Evolutionary conservation across 92 coral and sea anemone species (phyloP).

Genomic region (Paragorgia papillata): DNA sequence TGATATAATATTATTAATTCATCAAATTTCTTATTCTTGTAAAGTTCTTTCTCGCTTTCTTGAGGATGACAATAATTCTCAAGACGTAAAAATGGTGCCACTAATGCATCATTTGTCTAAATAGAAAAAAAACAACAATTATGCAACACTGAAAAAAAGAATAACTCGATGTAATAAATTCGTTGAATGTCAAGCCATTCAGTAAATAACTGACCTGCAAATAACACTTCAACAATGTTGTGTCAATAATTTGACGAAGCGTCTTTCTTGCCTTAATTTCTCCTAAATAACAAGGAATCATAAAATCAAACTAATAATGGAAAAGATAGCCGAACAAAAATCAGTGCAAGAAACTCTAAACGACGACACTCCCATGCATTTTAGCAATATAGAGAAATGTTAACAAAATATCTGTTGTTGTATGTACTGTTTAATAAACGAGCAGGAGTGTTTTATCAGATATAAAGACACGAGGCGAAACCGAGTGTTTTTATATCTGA

Average conservation of each 20-base stretch:
- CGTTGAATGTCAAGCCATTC: too few relatives aligned
- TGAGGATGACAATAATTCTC: constrained; percentile 92
- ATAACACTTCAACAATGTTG: constrained; percentile 91
- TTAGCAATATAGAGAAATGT: too few relatives aligned
- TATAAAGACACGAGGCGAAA: too few relatives aligned
- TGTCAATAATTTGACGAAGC: constrained; percentile 88
- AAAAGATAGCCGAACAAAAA: not conserved
- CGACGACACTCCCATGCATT: too few relatives aligned
- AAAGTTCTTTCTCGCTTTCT: constrained; percentile 85
- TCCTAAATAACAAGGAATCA: constrained; percentile 45
- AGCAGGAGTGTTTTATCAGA: too few relatives aligned
- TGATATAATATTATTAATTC: constrained; percentile 87
- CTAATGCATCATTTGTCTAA: constrained; percentile 96
- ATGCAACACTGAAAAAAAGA: too few relatives aligned
- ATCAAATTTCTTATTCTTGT: constrained; percentile 82
- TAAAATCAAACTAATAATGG: not conserved
- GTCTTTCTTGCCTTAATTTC: constrained; percentile 82
- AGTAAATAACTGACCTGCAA: constrained; percentile 68
- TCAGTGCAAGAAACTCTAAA: too few relatives aligned
- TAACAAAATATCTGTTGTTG: too few relatives aligned
- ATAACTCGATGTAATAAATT: too few relatives aligned
- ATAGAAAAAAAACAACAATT: constrained; percentile 4
- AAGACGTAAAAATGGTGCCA: constrained; percentile 84
- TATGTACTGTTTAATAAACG: too few relatives aligned
- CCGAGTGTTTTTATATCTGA: too few relatives aligned